Percentiles rank a stretch among this genome's conserved stretches.
phyloP scores from a whole-genome alignment of 1,140 invertebrate genomes.

The Ceratina japonica region DNA sequence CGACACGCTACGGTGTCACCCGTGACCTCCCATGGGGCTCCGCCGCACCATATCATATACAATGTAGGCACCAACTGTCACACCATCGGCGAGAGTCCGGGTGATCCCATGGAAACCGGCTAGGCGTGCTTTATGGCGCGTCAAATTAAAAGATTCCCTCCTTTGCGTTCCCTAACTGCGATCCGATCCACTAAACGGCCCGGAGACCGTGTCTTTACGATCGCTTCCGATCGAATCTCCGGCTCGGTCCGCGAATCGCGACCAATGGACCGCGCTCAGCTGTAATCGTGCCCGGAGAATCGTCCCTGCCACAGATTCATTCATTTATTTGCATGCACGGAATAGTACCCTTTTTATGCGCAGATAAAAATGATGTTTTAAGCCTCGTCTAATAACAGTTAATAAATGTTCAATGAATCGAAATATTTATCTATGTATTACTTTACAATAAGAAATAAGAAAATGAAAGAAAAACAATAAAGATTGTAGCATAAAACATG shows the following conservation, averaged over 20 bases:
- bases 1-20: constrained; percentile 77
- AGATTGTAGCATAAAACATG: too few relatives aligned
- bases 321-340: background rate
- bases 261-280: constrained; percentile 3
- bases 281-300: background rate
- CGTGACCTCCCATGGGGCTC: constrained; percentile 75
- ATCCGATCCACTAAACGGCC: constrained; percentile 67
- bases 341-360: background rate
- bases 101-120: constrained; percentile 70
- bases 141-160: constrained; percentile 81
- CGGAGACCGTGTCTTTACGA: constrained; percentile 22
- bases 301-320: background rate
- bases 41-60: constrained; percentile 69
- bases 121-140: constrained; percentile 79
- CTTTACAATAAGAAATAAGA: too few relatives aligned
- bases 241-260: background rate
- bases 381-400: too few relatives aligned
- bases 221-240: background rate
- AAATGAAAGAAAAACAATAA: too few relatives aligned
- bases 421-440: too few relatives aligned
- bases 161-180: constrained; percentile 72
- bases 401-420: too few relatives aligned
- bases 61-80: constrained; percentile 75
- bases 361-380: too few relatives aligned
- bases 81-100: constrained; percentile 57